Base-by-base conservation (phyloP, 1,140 invertebrate species). In the Trichonephila clavipes region DNA sequence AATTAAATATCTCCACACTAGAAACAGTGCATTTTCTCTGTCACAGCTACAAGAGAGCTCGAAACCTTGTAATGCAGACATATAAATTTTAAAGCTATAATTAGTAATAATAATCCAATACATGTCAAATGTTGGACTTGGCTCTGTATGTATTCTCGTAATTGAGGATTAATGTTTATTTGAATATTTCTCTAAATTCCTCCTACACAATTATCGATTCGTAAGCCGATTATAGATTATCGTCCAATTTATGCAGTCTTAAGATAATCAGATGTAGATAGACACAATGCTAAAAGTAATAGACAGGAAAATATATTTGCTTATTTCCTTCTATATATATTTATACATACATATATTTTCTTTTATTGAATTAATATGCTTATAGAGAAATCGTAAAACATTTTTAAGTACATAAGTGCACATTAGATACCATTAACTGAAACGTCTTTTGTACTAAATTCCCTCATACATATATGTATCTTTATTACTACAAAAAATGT, bases 121-220 rank as follows among this genome's bases (percentile, higher is more conserved):
- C n/a, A 2, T 28, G n/a, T 69, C 7, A 28, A 40, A 77, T 19
- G 34, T 77, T 40, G 34, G 16, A 40, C 28, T 18, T 77, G 18
- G 51, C 51, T 34, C 28, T 6, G 0, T 77, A 28, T 77, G 72
- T 77, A 40, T 34, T 77, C 72, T 34, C 16, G 34, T 77, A 77
- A 77, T 77, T 77, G 72, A 16, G 34, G 72, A 77, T 77, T 77
- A 77, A 77, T 77, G 72, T 77, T 77, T 77, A 28, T 77, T 77
- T 77, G 28, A 28, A 77, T 77, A 77, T 40, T 77, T 16, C 72
- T 77, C 72, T 18, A 77, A 40, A 77, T 14, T 40, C 28, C 24
- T 40, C 28, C 5, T 16, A 40, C 24, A 16, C 2, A 2, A 6
- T 14, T 28, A 77, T 77, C 18, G 72, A 77, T 77, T 28, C 10